phyloP scores from a whole-genome alignment of 2,888 invertebrate genomes.

The Tinea semifulvella region DNA sequence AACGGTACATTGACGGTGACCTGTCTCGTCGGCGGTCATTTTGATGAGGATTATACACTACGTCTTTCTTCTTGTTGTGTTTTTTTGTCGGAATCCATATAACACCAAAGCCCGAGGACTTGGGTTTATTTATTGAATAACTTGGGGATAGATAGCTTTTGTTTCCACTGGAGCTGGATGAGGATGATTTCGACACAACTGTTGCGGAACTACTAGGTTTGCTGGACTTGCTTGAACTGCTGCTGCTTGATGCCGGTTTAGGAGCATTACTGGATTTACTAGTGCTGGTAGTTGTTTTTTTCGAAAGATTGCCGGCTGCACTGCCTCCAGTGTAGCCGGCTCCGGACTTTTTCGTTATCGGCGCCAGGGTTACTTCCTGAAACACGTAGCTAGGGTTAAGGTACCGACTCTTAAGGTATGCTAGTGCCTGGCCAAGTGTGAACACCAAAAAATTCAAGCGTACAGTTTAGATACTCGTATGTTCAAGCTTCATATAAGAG shows the following conservation, averaged over 20 bases:
- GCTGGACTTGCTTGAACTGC: conserved; percentile 7
- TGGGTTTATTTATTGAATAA: conserved; percentile 26
- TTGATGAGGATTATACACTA: conserved; percentile 36
- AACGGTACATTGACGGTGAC: conserved; percentile 47
- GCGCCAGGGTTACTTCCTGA: conserved; percentile 31
- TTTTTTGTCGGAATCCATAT: conserved; percentile 49
- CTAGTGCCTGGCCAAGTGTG: too few relatives aligned
- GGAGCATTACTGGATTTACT: neutral
- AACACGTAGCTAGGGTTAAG: too few relatives aligned
- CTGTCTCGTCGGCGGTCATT: conserved; percentile 35
- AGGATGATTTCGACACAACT: conserved; percentile 12
- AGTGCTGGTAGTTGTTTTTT: conserved; percentile 16
- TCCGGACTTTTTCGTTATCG: conserved; percentile 34
- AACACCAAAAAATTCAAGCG: too few relatives aligned
- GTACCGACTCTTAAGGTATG: too few relatives aligned
- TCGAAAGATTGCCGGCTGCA: conserved; percentile 29
- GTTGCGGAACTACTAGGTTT: neutral
- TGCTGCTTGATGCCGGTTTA: conserved; percentile 4
- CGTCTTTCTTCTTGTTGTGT: conserved; percentile 35
- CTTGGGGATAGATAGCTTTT: conserved; percentile 31
- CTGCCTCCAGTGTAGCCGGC: conserved; percentile 34
- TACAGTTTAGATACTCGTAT: too few relatives aligned
- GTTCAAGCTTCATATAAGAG: too few relatives aligned
- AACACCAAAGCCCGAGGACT: conserved; percentile 38
- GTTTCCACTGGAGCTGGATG: conserved; percentile 10